Conservation (phyloP, 2,113 vertebrate genomes). For the Cyprinus carpio region DNA sequence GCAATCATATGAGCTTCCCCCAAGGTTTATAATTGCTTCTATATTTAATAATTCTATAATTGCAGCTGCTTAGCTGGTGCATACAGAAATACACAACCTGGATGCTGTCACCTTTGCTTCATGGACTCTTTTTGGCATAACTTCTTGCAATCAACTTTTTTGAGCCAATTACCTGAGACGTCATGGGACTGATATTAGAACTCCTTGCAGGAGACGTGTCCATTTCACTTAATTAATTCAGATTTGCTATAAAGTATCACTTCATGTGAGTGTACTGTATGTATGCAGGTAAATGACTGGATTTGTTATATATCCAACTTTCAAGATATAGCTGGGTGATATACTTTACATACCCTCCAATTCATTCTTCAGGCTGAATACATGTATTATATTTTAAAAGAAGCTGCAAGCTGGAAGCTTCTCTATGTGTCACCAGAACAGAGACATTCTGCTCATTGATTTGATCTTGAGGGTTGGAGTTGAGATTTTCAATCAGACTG, state of each 20-base stretch:
- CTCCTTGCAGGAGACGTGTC: too few species aligned
- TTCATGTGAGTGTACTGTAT: background rate
- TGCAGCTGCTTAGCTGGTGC: background rate
- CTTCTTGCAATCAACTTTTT: background rate
- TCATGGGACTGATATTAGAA: background rate
- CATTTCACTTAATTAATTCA: too few species aligned
- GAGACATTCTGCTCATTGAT: background rate
- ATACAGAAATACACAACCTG: background rate
- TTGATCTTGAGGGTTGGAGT: background rate
- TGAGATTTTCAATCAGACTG: constrained; percentile 29
- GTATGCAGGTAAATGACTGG: too few species aligned
- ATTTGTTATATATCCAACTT: too few species aligned
- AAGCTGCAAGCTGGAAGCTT: background rate
- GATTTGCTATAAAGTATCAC: background rate
- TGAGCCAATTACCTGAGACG: background rate
- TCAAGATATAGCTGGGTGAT: too few species aligned
- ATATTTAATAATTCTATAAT: background rate
- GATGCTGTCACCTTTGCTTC: background rate
- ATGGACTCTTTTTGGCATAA: too few species aligned
- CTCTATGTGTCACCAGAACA: background rate
- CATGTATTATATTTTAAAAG: background rate
- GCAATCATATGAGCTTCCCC: background rate
- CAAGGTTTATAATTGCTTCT: background rate
- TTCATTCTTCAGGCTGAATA: background rate
- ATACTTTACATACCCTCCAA: background rate